These are phyloP conservation scores for Naja naja DNA, from an alignment of 2,113 vertebrate species.

Conservation along the genomic window DNA sequence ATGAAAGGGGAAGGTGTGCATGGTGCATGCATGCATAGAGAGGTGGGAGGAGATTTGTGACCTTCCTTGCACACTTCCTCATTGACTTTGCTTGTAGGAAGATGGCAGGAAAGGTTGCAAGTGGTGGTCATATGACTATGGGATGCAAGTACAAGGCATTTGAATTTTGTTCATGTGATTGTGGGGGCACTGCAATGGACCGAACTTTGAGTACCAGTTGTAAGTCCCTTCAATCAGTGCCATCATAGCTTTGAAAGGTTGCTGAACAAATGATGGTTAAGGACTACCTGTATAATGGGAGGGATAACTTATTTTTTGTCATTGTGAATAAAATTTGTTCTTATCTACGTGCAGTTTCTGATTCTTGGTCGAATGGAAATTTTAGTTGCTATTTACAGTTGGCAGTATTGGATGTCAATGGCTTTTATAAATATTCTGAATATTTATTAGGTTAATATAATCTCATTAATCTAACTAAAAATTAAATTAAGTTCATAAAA, in stretches of 20 bases:
- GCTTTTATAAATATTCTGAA: neutral
- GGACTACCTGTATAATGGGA: neutral
- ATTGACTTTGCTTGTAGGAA: neutral
- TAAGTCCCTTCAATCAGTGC: neutral
- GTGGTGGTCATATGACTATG: neutral
- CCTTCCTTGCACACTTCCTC: neutral
- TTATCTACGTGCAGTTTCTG: neutral
- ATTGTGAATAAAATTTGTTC: neutral
- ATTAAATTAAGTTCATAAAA: neutral
- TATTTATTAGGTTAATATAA: neutral
- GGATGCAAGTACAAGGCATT: neutral
- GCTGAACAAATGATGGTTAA: neutral
- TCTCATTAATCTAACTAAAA: neutral
- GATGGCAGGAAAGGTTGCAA: neutral
- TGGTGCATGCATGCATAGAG: neutral
- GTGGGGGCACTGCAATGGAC: neutral
- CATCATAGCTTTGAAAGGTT: neutral
- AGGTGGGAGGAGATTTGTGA: neutral
- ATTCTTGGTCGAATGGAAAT: neutral
- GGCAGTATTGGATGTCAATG: neutral
- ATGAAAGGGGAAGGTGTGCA: neutral
- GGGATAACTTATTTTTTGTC: neutral
- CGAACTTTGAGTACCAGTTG: neutral
- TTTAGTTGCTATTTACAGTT: neutral
- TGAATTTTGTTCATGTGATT: neutral